phyloP scores from a whole-genome alignment of 2,113 vertebrate species.

The Marcusenius ussheri region DNA sequence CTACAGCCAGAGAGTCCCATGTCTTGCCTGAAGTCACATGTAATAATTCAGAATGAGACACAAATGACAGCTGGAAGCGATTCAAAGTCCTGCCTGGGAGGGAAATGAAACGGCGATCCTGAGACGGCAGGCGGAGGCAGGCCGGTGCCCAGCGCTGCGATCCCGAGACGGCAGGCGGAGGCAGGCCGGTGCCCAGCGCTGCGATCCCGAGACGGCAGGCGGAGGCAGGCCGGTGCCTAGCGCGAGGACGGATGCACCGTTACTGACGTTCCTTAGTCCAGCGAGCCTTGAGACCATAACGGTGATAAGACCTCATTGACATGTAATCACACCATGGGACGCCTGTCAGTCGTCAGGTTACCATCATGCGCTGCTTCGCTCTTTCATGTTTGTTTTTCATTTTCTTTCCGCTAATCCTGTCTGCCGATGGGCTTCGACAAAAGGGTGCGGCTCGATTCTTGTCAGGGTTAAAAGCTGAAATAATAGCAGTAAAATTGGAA shows the following conservation, averaged over 20 bases:
- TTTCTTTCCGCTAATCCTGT: neutral
- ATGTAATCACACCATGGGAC: neutral
- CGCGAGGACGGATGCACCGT: neutral
- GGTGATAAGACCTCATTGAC: neutral
- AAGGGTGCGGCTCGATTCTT: neutral
- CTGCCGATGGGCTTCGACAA: neutral
- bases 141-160: too few relatives aligned
- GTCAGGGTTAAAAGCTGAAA: neutral
- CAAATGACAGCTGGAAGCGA: neutral
- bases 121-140: neutral
- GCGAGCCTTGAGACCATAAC: neutral
- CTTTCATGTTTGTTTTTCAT: neutral
- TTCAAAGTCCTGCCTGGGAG: neutral
- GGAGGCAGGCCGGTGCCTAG: too few relatives aligned
- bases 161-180: too few relatives aligned
- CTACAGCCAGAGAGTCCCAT: neutral
- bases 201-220: too few relatives aligned
- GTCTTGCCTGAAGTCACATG: neutral
- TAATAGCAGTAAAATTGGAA: neutral
- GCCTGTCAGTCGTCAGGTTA: neutral
- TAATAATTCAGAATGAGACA: neutral
- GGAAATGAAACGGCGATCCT: neutral
- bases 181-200: too few relatives aligned
- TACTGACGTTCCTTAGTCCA: neutral
- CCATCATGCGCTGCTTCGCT: neutral